These are phyloP conservation scores for Zoanthus sansibaricus DNA, from an alignment of 92 coral and sea anemone species.

Conservation along the genomic window DNA sequence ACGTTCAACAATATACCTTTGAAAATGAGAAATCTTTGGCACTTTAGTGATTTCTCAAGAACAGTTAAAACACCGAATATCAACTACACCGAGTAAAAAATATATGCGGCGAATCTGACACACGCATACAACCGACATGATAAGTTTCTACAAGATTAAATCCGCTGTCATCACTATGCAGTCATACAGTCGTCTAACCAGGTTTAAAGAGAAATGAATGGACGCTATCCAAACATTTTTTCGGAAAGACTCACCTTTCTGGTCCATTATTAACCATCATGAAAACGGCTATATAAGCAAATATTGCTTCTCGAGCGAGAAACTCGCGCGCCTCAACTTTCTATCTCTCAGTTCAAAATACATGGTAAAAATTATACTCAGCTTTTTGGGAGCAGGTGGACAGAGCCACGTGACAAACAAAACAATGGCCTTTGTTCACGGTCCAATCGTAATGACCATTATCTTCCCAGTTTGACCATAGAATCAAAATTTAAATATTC, in stretches of 20 bases:
- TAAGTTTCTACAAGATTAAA: slow-evolving; percentile 8
- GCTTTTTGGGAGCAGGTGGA: slow-evolving; percentile 77
- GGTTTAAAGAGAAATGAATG: background rate
- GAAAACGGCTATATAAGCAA: slow-evolving; percentile 10
- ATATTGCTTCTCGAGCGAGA: slow-evolving; percentile 13
- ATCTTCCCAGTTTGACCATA: slow-evolving; percentile 37
- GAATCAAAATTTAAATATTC: slow-evolving; percentile 51
- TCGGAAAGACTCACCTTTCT: slow-evolving; percentile 11
- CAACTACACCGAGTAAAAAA: background rate
- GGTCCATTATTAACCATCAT: slow-evolving; percentile 32
- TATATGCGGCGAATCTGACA: background rate
- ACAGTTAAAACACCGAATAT: background rate
- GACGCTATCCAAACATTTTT: background rate
- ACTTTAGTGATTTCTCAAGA: slow-evolving; percentile 14
- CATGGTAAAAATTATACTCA: slow-evolving; percentile 63
- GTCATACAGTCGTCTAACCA: slow-evolving; percentile 26
- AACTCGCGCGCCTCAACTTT: slow-evolving; percentile 37
- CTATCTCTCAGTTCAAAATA: slow-evolving; percentile 15
- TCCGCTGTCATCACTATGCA: slow-evolving; percentile 25
- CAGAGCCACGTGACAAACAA: slow-evolving; percentile 78
- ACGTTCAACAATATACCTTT: background rate
- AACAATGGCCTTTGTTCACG: slow-evolving; percentile 35
- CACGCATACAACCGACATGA: background rate
- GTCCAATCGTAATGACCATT: slow-evolving; percentile 21
- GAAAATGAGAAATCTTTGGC: slow-evolving; percentile 24